These are phyloP conservation scores for Actinia equina DNA, from an alignment of 64 coral and sea anemone genomes.

Conservation along the genomic window DNA sequence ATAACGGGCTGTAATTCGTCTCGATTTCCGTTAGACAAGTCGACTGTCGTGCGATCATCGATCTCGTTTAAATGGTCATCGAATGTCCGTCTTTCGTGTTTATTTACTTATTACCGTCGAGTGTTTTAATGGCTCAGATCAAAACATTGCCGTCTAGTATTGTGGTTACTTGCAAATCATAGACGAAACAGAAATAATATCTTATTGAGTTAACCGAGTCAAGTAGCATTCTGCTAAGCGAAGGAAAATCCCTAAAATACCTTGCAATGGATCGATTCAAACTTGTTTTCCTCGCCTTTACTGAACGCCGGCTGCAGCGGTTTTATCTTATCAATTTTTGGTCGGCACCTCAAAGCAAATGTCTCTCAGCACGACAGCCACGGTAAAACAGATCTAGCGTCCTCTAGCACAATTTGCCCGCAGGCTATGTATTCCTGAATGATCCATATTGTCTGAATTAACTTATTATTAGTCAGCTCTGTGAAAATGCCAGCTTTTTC, in stretches of 20 bases:
- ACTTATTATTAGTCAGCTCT: slow-evolving; percentile 2
- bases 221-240: background rate
- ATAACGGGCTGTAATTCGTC: background rate
- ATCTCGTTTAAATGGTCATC: slow-evolving; percentile 26
- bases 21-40: background rate
- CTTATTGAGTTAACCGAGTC: background rate
- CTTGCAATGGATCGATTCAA: background rate
- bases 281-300: background rate
- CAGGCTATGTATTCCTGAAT: slow-evolving; percentile 2
- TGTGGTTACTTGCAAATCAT: background rate
- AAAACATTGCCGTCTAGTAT: slow-evolving; percentile 11
- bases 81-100: background rate
- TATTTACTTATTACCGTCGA: slow-evolving; percentile 21
- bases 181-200: slow-evolving; percentile 1
- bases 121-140: slow-evolving; percentile 4
- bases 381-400: slow-evolving; percentile 15
- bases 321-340: slow-evolving; percentile 15
- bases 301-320: background rate
- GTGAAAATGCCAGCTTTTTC: background rate
- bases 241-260: background rate
- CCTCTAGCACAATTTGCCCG: slow-evolving; percentile 11
- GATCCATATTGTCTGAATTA: slow-evolving; percentile 8
- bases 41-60: background rate
- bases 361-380: slow-evolving; percentile 7
- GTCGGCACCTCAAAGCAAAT: slow-evolving; percentile 21